Evolutionary conservation across 2,797 vertebrate species (phyloP), one percentile per base, ranked within the genome.

Genomic region (Tinamus major): DNA sequence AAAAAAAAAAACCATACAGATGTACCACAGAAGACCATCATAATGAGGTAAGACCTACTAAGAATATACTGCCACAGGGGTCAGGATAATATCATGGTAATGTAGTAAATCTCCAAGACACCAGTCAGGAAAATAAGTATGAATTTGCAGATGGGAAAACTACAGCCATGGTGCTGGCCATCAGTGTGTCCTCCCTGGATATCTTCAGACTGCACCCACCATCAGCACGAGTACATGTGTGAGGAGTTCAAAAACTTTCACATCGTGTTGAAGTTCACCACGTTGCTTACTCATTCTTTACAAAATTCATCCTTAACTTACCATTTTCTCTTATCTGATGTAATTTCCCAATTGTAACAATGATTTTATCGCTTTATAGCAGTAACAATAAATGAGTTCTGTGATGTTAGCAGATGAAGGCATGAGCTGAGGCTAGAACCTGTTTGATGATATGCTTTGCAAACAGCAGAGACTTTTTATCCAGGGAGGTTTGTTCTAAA

Each of bases 261-360:
- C 0, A 0, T 5, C 13, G 33, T 9, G 4, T 0, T 42, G 35
- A 76, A 87, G 83, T 65, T 67, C 55, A 72, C 1, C 3, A 0
- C 7, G 13, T 3, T 69, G 16, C 44, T 77, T 64, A n/a, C 71
- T 9, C 29, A 46, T 13, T 29, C 74, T 76, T 80, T 67, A 17
- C 19, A 79, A 84, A 74, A 33, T 42, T 51, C 59, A 14, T 18
- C 7, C 37, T 68, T 70, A 11, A 15, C 9, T 63, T 55, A 72
- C 1, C 8, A n/a, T 81, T 68, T 79, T 12, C 41, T 12, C 1
- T 13, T 67, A 13, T 29, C 27, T 61, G 11, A 5, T 46, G 33
- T 79, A 19, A 31, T 65, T 87, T 65, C 35, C 9, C 1, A 51
- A 23, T 56, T 51, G 26, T 16, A 42, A 24, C 70, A 74, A n/a